Conservation (phyloP, 2,113 vertebrate genomes). For the Aptenodytes patagonicus region DNA sequence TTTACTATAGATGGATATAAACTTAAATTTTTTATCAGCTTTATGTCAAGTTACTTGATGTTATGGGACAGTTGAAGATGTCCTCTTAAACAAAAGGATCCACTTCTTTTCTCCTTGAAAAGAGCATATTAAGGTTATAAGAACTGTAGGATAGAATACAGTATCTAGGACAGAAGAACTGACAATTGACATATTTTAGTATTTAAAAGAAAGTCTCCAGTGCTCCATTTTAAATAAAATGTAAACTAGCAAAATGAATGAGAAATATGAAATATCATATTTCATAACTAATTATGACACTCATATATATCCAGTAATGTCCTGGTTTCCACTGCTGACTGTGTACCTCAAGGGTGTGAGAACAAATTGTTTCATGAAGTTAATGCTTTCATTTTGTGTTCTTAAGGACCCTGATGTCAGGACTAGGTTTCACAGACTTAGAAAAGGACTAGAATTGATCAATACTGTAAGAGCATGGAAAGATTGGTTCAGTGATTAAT, state of each 20-base stretch:
- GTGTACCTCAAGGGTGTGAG: neutral
- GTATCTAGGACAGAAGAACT: neutral
- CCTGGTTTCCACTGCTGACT: neutral
- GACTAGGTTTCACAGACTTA: slow-evolving; percentile 34
- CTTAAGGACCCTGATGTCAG: neutral
- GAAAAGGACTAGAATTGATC: slow-evolving; percentile 62
- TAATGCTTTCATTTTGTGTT: slow-evolving; percentile 57
- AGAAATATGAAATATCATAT: neutral
- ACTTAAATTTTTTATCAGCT: neutral
- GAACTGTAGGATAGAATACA: neutral
- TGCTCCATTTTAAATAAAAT: neutral
- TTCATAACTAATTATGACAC: neutral
- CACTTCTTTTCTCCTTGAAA: neutral
- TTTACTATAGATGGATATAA: neutral
- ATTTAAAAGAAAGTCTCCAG: neutral
- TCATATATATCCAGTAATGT: neutral
- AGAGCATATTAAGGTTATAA: neutral
- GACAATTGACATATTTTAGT: neutral
- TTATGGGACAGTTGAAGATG: neutral
- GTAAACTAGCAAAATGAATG: neutral
- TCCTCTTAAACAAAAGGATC: neutral
- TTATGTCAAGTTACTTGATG: neutral
- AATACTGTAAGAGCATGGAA: slow-evolving; percentile 33
- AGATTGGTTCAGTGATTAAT: slow-evolving; percentile 70
- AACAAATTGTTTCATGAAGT: slow-evolving; percentile 38